A percentile compares a stretch with the other conserved stretches of the same genome.
Evolutionary conservation across 2,797 vertebrate genomes (phyloP).

Genomic region (Chromis chromis): DNA sequence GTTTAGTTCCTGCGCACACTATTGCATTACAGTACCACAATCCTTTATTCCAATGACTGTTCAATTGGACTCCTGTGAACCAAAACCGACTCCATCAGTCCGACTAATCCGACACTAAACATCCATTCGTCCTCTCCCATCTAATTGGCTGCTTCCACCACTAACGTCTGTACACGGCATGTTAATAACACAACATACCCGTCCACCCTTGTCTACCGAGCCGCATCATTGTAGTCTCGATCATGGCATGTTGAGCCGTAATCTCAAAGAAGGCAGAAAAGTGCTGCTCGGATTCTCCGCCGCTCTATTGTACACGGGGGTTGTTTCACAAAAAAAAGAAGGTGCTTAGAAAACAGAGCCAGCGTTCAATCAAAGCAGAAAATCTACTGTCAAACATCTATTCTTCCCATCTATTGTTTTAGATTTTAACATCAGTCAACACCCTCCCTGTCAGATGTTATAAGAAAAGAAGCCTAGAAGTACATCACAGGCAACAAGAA

Average conservation of each 20-base stretch:
- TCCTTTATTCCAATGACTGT: slow-evolving; percentile 13
- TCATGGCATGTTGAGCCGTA: slow-evolving; percentile 30
- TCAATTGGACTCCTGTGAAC: slow-evolving; percentile 35
- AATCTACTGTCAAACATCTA: slow-evolving; percentile 45
- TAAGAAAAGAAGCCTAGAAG: slow-evolving; percentile 18
- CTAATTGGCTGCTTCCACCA: slow-evolving; percentile 64
- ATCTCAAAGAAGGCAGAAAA: neutral
- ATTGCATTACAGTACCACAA: neutral
- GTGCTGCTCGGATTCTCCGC: neutral
- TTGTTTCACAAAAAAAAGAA: slow-evolving; percentile 31
- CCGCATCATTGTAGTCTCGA: slow-evolving; percentile 31
- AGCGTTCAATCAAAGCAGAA: slow-evolving; percentile 23
- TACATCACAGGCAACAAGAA: slow-evolving; percentile 33
- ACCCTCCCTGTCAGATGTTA: slow-evolving; percentile 17
- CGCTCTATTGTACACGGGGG: slow-evolving; percentile 10
- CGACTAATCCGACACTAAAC: slow-evolving; percentile 62
- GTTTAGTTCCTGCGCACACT: neutral
- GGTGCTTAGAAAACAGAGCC: slow-evolving; percentile 28
- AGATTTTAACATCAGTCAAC: slow-evolving; percentile 49
- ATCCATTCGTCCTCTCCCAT: slow-evolving; percentile 65
- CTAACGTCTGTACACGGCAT: slow-evolving; percentile 61
- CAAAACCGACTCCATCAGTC: slow-evolving; percentile 48
- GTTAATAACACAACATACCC: slow-evolving; percentile 51
- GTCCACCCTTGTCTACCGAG: slow-evolving; percentile 46
- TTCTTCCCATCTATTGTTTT: slow-evolving; percentile 32